Conservation (phyloP, 1,140 invertebrate genomes). For the Drosophila sucinea region DNA sequence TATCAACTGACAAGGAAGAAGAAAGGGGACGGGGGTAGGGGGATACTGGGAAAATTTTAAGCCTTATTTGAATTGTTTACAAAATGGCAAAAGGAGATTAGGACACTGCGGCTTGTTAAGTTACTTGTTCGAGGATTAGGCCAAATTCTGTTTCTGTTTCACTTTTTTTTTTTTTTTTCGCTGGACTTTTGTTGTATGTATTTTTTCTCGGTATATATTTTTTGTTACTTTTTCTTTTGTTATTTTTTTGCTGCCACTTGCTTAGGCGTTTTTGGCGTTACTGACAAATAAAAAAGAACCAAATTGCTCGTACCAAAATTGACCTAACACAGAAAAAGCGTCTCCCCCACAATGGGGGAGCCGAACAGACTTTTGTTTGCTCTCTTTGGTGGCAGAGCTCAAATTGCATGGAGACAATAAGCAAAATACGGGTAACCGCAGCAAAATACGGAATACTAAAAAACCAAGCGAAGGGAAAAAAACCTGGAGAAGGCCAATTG, state of each 20-base stretch:
- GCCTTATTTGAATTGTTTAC: conserved; percentile 12
- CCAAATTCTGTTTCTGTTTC: conserved; percentile 52
- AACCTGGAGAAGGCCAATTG: conserved; percentile 23
- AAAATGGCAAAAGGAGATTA: conserved; percentile 8
- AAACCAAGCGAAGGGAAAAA: conserved; percentile 28
- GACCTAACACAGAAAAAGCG: not conserved
- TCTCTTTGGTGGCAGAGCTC: conserved; percentile 53
- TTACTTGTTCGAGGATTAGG: conserved; percentile 10
- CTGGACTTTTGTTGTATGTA: conserved; percentile 38
- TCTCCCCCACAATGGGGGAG: conserved; percentile 29
- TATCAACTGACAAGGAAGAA: conserved; percentile 42
- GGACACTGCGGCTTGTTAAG: conserved; percentile 11
- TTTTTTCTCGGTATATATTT: conserved; percentile 52
- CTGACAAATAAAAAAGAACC: conserved; percentile 65
- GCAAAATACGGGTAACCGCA: conserved; percentile 41
- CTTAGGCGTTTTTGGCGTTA: conserved; percentile 73
- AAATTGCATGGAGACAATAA: conserved; percentile 76
- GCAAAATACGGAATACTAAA: conserved; percentile 22
- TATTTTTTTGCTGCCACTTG: conserved; percentile 54
- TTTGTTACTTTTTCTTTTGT: conserved; percentile 32
- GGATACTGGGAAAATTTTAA: not conserved
- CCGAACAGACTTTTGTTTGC: conserved; percentile 43
- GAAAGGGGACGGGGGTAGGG: conserved; percentile 14
- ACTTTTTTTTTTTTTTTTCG: conserved; percentile 20
- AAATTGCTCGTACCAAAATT: conserved; percentile 23